A percentile compares a stretch with the other conserved stretches of the same genome.
Conservation (phyloP, 2,888 invertebrate species). For the Cepaea hortensis region DNA sequence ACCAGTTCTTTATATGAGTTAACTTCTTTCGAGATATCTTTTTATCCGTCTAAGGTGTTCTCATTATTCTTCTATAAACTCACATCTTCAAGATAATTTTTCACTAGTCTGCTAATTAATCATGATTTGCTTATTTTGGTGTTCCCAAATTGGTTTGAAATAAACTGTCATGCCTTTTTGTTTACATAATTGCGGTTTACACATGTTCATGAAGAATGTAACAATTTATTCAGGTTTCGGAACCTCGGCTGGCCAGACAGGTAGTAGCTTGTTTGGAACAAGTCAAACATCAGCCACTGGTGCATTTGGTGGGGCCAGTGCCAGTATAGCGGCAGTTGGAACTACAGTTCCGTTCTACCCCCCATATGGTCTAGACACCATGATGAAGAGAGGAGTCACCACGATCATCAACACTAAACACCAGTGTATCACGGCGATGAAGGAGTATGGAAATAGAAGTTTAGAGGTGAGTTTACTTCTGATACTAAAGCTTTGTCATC, state of each 20-base stretch:
- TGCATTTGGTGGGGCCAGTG: constrained; percentile 52
- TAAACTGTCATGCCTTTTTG: too few species aligned
- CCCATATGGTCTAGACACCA: constrained; percentile 87
- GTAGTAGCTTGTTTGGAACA: constrained; percentile 36
- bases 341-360: constrained; percentile 87
- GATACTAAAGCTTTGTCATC: too few species aligned
- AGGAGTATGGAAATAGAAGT: constrained; percentile 95
- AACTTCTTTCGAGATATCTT: too few species aligned
- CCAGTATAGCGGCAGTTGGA: constrained; percentile 44
- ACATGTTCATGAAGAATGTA: too few species aligned
- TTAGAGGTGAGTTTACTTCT: constrained; percentile 81
- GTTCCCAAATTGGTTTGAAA: too few species aligned
- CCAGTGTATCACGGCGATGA: constrained; percentile 98
- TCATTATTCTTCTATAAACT: too few species aligned
- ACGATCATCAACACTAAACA: constrained; percentile 91
- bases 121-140: too few species aligned
- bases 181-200: too few species aligned
- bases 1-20: too few species aligned
- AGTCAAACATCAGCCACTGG: constrained; percentile 31
- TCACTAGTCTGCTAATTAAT: too few species aligned
- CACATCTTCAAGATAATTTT: too few species aligned
- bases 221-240: constrained; percentile 55
- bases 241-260: constrained; percentile 38
- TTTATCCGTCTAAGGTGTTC: too few species aligned
- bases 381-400: constrained; percentile 86